Base-by-base conservation (phyloP, 2,888 invertebrate genomes). In the Eristalinus sepulchralis region DNA sequence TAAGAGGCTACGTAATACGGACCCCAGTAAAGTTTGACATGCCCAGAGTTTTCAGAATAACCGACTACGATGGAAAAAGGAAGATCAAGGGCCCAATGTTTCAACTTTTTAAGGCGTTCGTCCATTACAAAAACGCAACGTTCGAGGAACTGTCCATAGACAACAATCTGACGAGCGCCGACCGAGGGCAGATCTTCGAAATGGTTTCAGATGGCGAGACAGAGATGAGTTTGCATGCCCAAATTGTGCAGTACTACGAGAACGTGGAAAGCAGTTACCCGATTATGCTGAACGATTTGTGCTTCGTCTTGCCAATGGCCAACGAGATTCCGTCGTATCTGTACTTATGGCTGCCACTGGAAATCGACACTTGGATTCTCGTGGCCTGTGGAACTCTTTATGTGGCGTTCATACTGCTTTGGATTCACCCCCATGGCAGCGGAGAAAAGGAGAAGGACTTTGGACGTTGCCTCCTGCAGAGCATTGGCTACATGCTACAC, bases 251-350 rank as follows among this genome's bases (percentile, higher is more conserved):
- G 3, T 71, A 82, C 6, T 72, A 73, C 22, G 60, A 55, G 3
- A 75, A 88, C 31, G 67, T 89, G 1, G 89, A 89, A 57, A 75
- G 81, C 1, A 91, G 91, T 83, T 90, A 92, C 75, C 92, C 91
- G 0, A 89, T 91, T 4, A 89, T 89, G 36, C 90, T 91, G 8
- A 91, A 90, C 70, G 91, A 91, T 33, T 89, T 89, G 88, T 91
- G 91, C 64, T 33, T 92, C 2, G 91, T 92, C 90, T 90, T 91
- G 17, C 91, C 91, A 0, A 89, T 84, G 63, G 88, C 83, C 1
- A 90, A 90, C 72, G 88, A 89, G 2, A 89, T 91, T 0, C 78
- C 89, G 1, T 89, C 89, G 22, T 88, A 90, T 10, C 60, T 88
- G 9, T 91, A 89, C 59, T 76, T 91, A 6, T 72, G 78, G 1